These are phyloP conservation scores for Typhlichthys eigenmanni DNA, from an alignment of 2,797 vertebrate species.

Conservation along the genomic window DNA sequence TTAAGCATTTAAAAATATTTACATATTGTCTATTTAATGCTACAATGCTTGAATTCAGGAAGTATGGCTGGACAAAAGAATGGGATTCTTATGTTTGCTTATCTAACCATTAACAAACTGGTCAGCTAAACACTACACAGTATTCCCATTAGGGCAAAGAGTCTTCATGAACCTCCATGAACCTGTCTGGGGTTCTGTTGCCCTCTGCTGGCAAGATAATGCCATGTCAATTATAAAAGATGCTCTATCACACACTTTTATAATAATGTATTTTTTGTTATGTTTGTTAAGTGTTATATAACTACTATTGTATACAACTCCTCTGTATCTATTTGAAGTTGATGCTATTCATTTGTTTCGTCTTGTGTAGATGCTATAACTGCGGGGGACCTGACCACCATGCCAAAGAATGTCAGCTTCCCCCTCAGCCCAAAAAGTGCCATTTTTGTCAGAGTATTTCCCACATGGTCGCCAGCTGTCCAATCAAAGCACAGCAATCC, in stretches of 20 bases:
- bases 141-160: no score
- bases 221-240: neutral
- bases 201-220: slow-evolving; percentile 46
- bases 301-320: neutral
- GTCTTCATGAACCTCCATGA: no score
- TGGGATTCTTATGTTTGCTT: no score
- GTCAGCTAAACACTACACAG: no score
- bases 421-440: slow-evolving; percentile 92
- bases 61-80: no score
- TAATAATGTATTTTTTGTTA: neutral
- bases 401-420: slow-evolving; percentile 92
- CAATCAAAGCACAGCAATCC: slow-evolving; percentile 81
- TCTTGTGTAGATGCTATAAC: slow-evolving; percentile 85
- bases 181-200: slow-evolving; percentile 21
- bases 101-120: no score
- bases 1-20: no score
- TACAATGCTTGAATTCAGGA: no score
- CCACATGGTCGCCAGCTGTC: slow-evolving; percentile 92
- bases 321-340: neutral
- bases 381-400: slow-evolving; percentile 89
- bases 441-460: slow-evolving; percentile 91
- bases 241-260: neutral
- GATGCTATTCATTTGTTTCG: neutral
- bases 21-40: no score
- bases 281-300: neutral